Percentiles rank a stretch among this genome's conserved stretches.
phyloP scores from a whole-genome alignment of 2,797 vertebrate species.

The Squalus acanthias region DNA sequence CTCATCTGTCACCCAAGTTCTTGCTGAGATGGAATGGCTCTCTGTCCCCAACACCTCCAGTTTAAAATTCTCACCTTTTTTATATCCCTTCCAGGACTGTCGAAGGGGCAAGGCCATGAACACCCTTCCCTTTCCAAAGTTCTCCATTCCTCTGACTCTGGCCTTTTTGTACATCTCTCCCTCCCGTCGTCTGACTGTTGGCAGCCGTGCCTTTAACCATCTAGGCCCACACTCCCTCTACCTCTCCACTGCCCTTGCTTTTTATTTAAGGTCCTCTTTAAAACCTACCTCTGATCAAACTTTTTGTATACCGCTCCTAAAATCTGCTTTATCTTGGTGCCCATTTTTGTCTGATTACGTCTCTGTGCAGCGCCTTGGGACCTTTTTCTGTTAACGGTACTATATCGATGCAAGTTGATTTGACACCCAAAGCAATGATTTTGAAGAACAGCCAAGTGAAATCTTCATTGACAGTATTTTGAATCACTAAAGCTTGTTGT shows the following conservation, averaged over 20 bases:
- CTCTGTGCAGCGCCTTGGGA: neutral
- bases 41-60: too few species aligned
- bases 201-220: too few species aligned
- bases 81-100: neutral
- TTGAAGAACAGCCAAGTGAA: neutral
- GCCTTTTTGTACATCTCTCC: neutral
- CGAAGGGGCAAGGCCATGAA: too few species aligned
- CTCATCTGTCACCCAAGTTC: neutral
- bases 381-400: neutral
- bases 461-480: neutral
- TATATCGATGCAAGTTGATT: neutral
- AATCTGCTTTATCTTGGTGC: neutral
- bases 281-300: neutral
- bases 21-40: neutral
- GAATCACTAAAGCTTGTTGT: neutral
- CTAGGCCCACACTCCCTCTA: too few species aligned
- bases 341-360: neutral
- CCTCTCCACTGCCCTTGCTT: neutral
- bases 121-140: too few species aligned
- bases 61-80: neutral
- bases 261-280: neutral
- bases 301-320: neutral
- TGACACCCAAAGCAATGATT: neutral
- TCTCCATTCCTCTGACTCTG: neutral
- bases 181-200: too few species aligned